These are phyloP conservation scores for Magallana ariakensis DNA, from an alignment of 1,140 invertebrate species.

Conservation along the genomic window DNA sequence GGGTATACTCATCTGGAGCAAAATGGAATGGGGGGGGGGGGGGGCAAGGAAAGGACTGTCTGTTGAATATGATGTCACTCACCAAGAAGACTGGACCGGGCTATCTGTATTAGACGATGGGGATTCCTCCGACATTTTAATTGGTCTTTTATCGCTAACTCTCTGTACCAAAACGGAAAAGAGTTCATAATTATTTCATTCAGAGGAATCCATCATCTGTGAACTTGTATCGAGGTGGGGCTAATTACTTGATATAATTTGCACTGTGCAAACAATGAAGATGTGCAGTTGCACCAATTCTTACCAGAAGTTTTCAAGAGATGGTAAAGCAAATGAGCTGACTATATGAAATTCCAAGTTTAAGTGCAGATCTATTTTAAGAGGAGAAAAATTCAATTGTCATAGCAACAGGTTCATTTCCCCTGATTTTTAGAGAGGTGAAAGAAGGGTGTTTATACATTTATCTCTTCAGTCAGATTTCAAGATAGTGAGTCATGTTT, in stretches of 20 bases:
- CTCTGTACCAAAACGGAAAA: constrained; percentile 30
- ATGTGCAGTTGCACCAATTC: neutral
- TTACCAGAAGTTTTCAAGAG: neutral
- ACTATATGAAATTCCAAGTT: neutral
- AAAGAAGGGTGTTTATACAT: neutral
- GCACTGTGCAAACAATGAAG: neutral
- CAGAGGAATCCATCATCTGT: neutral
- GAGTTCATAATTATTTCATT: neutral
- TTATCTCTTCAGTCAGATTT: constrained; percentile 20
- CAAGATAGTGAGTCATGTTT: constrained; percentile 31
- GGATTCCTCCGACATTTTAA: constrained; percentile 16
- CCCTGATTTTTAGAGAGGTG: neutral
- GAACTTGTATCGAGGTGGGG: neutral
- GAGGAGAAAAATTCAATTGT: constrained; percentile 34
- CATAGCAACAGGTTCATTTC: constrained; percentile 30
- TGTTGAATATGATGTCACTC: neutral
- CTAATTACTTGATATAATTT: neutral
- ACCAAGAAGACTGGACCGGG: constrained; percentile 13
- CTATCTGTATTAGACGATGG: constrained; percentile 5
- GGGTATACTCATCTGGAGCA: neutral
- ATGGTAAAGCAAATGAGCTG: neutral
- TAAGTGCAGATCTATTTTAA: constrained; percentile 21
- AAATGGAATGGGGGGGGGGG: neutral
- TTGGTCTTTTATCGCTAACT: constrained; percentile 2
- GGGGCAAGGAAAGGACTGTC: neutral